Evolutionary conservation across 2,797 vertebrate genomes (phyloP), one percentile per base, ranked within the genome.

Genomic region (Rhynchotus rufescens): DNA sequence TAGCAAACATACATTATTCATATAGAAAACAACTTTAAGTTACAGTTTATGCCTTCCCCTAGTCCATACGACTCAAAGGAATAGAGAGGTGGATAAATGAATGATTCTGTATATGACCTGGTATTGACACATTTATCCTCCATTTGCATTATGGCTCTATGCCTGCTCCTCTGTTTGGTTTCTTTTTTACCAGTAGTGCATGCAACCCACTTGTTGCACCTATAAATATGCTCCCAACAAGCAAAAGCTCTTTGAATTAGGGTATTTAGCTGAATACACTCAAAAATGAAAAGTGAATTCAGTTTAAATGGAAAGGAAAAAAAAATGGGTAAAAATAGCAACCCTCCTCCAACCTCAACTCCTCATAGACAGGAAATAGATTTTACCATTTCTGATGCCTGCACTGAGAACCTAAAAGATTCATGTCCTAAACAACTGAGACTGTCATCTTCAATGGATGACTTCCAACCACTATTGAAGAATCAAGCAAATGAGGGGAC

Each of bases 91-190:
- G 59, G 62, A 67, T 64, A 91, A 86, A 92, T 36, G 12, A 86
- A 59, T 57, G 22, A 84, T 52, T 12, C 65, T 72, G 52, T 7
- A 40, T n/a, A 78, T 25, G 86, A 83, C 30, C 59, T 64, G 42
- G 59, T 76, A 81, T 30, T 79, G 90, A 83, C 61, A 86, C 23
- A 83, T 84, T 80, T 78, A 83, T 73, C 84, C 78, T 92, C 42
- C 28, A 49, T 68, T 76, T 68, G 52, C 26, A 65, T 56, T 57
- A 79, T 3, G 49, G 49, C 15, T 89, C 16, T 47, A 80, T 14
- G 32, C 16, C 57, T 6, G 9, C 25, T 72, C 57, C 75, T 51
- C 30, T 34, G 47, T 23, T 49, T 23, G 47, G 10, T 47, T 22
- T 47, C 19, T 38, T 76, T 47, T 84, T 72, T 57, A 83, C 0